These are phyloP conservation scores for Didymodactylos carnosus DNA, from an alignment of 2,888 invertebrate genomes.

Conservation along the genomic window DNA sequence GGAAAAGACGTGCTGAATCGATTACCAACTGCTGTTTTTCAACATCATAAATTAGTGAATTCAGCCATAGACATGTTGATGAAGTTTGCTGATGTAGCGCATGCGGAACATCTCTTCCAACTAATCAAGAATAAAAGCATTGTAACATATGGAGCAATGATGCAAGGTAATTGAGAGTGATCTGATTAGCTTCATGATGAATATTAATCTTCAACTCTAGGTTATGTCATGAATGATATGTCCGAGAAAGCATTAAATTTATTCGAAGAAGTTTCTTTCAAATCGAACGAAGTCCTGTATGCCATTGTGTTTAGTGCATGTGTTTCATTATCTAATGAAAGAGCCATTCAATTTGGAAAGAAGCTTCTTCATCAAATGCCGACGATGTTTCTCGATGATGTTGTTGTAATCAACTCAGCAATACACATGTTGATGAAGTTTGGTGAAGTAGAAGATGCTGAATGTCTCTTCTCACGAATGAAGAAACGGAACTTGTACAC, in stretches of 20 bases:
- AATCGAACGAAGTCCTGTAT: background rate
- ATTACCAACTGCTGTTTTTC: background rate
- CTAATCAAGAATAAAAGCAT: too few species aligned
- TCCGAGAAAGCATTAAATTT: background rate
- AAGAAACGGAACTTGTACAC: background rate
- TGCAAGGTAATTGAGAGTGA: too few species aligned
- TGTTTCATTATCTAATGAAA: background rate
- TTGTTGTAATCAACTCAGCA: background rate
- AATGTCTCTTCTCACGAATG: background rate
- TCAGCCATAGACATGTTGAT: too few species aligned
- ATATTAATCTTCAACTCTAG: background rate
- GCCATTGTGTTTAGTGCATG: background rate
- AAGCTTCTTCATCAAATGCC: background rate
- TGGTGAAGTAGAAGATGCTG: background rate
- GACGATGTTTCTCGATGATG: background rate
- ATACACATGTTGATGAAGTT: background rate
- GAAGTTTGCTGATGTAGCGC: too few species aligned
- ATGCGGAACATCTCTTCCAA: too few species aligned
- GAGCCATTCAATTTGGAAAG: background rate
- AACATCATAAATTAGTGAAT: background rate
- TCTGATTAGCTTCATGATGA: background rate
- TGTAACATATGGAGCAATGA: too few species aligned
- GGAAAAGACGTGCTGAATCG: background rate
- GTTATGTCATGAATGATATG: background rate
- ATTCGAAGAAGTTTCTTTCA: background rate